A percentile compares a stretch with the other conserved stretches of the same genome.
phyloP scores from a whole-genome alignment of 2,888 invertebrate species.

The Drosophila longiperda region DNA sequence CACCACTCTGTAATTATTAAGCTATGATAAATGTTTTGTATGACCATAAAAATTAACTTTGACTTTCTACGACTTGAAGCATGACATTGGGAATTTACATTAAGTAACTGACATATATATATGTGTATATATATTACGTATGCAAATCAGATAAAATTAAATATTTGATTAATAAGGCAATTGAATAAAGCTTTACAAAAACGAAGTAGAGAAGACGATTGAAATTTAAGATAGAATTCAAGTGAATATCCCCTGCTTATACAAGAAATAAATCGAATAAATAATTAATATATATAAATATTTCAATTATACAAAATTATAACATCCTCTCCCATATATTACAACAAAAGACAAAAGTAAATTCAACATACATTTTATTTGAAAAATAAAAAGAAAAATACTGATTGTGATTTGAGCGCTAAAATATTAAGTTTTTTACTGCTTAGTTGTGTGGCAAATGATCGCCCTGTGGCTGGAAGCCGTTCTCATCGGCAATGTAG shows the following conservation, averaged over 20 bases:
- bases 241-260: neutral
- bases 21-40: conserved; percentile 28
- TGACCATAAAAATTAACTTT: conserved; percentile 11
- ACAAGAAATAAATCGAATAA: neutral
- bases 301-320: too few relatives aligned
- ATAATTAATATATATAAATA: neutral
- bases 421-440: neutral
- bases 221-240: neutral
- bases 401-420: conserved; percentile 12
- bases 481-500: conserved; percentile 86
- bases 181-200: neutral
- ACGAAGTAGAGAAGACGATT: neutral
- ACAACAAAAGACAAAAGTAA: neutral
- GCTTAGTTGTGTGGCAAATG: conserved; percentile 78
- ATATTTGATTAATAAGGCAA: neutral
- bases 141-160: neutral
- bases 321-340: too few relatives aligned
- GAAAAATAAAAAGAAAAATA: conserved; percentile 10
- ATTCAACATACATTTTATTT: conserved; percentile 4
- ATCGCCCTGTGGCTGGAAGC: conserved; percentile 85
- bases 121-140: neutral
- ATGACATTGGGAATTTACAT: conserved; percentile 1
- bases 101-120: neutral
- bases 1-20: conserved; percentile 32
- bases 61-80: conserved; percentile 20